A percentile compares a stretch with the other conserved stretches of the same genome.
phyloP scores from a whole-genome alignment of 1,140 invertebrate genomes.

The Meloidogyne chitwoodi region DNA sequence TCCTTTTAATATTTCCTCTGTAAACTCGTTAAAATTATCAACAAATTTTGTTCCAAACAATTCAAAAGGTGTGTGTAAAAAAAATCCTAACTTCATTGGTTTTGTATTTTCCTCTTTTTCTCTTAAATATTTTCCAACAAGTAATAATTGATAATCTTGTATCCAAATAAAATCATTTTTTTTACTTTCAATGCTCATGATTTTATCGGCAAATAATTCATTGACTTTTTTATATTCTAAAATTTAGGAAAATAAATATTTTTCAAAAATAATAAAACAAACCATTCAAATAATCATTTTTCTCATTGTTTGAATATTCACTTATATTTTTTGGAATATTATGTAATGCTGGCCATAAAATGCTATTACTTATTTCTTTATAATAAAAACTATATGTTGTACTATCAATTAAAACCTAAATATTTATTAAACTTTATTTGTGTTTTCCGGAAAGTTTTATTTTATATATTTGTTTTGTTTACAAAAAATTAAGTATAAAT shows the following conservation, averaged over 20 bases:
- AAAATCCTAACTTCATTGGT: background rate
- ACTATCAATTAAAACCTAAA: constrained; percentile 21
- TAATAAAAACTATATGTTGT: constrained; percentile 57
- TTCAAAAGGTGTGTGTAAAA: constrained; percentile 13
- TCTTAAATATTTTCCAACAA: constrained; percentile 58
- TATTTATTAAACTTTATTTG: background rate
- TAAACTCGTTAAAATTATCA: constrained; percentile 45
- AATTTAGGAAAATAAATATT: background rate
- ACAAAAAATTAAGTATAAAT: no score
- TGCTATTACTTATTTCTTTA: constrained; percentile 57
- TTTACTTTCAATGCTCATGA: background rate
- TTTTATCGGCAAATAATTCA: constrained; percentile 50
- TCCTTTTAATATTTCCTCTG: constrained; percentile 49
- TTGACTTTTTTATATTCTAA: background rate
- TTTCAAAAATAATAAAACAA: constrained; percentile 52
- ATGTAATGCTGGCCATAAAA: constrained; percentile 58
- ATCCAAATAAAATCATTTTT: constrained; percentile 58
- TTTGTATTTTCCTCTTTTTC: constrained; percentile 49
- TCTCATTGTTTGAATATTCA: constrained; percentile 49
- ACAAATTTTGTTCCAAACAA: constrained; percentile 56
- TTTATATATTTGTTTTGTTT: no score
- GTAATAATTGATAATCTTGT: constrained; percentile 57
- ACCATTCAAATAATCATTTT: constrained; percentile 43
- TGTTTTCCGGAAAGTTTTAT: no score
- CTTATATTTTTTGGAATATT: constrained; percentile 58